A percentile compares a stretch with the other conserved stretches of the same genome.
These are phyloP conservation scores for Chrysina gloriosa DNA, from an alignment of 2,888 invertebrate species.

Conservation along the genomic window DNA sequence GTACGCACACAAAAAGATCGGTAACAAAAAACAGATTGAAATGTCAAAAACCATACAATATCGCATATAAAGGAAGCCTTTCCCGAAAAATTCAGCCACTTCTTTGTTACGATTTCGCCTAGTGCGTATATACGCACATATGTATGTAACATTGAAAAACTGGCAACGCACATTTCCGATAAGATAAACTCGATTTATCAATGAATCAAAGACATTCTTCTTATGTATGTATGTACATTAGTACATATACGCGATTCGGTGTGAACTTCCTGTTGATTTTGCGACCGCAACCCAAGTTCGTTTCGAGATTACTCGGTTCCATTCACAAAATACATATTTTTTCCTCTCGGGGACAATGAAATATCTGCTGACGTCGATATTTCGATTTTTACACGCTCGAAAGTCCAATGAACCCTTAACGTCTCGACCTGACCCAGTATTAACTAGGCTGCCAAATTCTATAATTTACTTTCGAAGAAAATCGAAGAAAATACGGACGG, in stretches of 20 bases:
- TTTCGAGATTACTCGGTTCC: neutral
- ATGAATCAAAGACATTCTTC: slow-evolving; percentile 15
- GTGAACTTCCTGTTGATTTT: slow-evolving; percentile 21
- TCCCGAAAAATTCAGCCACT: too few relatives aligned
- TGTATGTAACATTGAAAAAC: neutral
- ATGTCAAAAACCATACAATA: too few relatives aligned
- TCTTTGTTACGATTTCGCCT: too few relatives aligned
- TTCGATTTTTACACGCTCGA: neutral
- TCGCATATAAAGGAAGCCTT: too few relatives aligned
- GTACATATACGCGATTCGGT: neutral
- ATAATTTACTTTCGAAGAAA: too few relatives aligned
- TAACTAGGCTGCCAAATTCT: too few relatives aligned
- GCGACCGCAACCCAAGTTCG: neutral
- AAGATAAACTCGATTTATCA: slow-evolving; percentile 22
- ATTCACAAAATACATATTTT: neutral
- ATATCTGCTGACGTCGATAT: neutral
- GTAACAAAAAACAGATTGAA: too few relatives aligned
- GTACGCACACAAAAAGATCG: too few relatives aligned
- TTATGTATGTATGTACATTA: neutral
- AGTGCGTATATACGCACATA: too few relatives aligned
- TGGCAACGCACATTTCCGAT: slow-evolving; percentile 6
- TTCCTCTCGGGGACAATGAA: neutral
- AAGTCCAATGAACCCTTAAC: slow-evolving; percentile 3
- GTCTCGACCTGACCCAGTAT: too few relatives aligned
- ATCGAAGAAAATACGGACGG: too few relatives aligned